Evolutionary conservation across 2,888 invertebrate genomes (phyloP), one percentile per base, ranked within the genome.

Genomic region (Desoria tigrina): DNA sequence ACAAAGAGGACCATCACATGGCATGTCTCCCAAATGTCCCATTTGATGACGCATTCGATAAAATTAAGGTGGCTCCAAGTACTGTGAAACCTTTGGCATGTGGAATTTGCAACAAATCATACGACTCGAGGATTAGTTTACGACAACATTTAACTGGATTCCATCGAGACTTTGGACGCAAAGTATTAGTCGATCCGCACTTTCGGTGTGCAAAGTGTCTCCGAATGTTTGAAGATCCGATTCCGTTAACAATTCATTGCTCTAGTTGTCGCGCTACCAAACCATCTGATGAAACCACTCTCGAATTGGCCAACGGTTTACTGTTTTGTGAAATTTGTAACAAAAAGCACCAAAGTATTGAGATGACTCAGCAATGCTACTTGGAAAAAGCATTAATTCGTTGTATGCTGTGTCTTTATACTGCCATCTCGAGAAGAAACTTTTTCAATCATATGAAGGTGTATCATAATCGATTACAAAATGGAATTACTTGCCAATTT

Each of bases 401-500:
- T 11, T 70, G 70, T 61, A 62, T 70, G 18, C 65, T 70, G 1
- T 70, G 70, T 58, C 42, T 67, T 9, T 62, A 65, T 42, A 62
- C 63, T 1, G 59, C 54, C 24, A 57, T 63, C n/a, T 65, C 67
- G 1, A 18, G 65, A 16, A 21, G 32, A 2, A 65, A 65, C 45
- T 70, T 70, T 18, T 65, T 65, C 42, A 37, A 50, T 21, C 70
- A 70, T 27, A 62, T 70, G 56, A 54, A 61, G 37, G 37, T 49
- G 11, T 65, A 61, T 42, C 70, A 70, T 42, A 32, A 56, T 28
- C 56, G 65, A 7, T 21, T 51, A 11, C 28, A 42, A 2, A 37
- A 57, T n/a, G 65, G 67, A 9, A 60, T 70, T 26, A 37, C 54
- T n/a, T 70, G 70, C 23, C 70, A 67, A 7, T 70, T 70, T 49